Percentiles rank a stretch among this genome's conserved stretches.
Conservation (phyloP, 2,888 invertebrate species). For the Thereva nobilitata region DNA sequence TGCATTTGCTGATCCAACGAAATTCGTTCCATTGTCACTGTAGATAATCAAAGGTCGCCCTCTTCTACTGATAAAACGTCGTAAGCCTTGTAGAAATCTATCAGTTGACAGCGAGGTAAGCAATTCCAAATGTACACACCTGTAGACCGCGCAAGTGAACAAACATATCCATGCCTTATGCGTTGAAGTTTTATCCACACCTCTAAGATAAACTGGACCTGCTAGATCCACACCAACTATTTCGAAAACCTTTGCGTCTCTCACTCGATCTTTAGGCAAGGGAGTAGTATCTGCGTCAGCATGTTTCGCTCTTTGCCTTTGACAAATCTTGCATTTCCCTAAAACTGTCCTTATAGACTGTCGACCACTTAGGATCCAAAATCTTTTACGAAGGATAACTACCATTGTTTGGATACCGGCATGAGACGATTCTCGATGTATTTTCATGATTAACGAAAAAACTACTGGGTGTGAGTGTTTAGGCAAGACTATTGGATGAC, state of each 20-base stretch:
- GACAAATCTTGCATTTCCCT: conserved; percentile 43
- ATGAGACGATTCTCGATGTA: too few species aligned
- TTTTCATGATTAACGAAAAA: too few species aligned
- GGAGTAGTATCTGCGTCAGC: not conserved
- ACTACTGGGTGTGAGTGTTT: not conserved
- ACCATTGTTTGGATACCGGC: conserved; percentile 41
- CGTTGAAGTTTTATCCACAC: not conserved
- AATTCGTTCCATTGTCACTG: too few species aligned
- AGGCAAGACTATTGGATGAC: conserved; percentile 46
- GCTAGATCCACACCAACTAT: conserved; percentile 24
- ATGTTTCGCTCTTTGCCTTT: conserved; percentile 8
- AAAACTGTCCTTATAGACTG: conserved; percentile 40
- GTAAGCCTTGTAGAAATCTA: too few species aligned
- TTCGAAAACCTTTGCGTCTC: conserved; percentile 20
- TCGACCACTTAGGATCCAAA: conserved; percentile 45
- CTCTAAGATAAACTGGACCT: conserved; percentile 8
- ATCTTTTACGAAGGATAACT: conserved; percentile 43
- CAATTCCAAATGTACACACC: too few species aligned
- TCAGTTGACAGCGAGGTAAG: too few species aligned
- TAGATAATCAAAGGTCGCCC: too few species aligned
- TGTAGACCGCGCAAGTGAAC: too few species aligned
- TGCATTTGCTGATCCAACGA: too few species aligned
- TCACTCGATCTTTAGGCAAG: conserved; percentile 18
- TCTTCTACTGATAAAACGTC: too few species aligned
- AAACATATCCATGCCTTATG: not conserved